Evolutionary conservation across 1,140 invertebrate species (phyloP).

Genomic region (Drosophila ogumai): DNA sequence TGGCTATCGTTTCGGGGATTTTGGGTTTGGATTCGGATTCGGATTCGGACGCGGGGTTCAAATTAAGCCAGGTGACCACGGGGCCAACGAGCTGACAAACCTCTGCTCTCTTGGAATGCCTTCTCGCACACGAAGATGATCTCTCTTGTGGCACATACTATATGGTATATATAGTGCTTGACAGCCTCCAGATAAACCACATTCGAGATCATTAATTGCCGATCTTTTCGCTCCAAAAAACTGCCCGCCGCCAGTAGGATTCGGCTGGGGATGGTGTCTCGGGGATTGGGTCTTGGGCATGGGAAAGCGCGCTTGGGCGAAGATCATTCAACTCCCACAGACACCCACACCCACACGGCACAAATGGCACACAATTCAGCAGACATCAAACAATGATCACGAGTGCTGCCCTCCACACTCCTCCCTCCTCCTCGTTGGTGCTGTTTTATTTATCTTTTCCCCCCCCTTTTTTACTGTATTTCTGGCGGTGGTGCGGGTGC

Average conservation of each 20-base stretch:
- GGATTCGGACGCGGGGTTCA: conserved; percentile 22
- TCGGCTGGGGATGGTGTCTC: conserved; percentile 1
- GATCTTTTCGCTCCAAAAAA: conserved; percentile 61
- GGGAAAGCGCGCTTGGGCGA: conserved; percentile 37
- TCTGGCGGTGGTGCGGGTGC: conserved; percentile 45
- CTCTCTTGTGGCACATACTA: conserved; percentile 23
- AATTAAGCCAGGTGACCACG: conserved; percentile 80
- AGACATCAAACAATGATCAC: conserved; percentile 70
- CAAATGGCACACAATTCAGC: conserved; percentile 37
- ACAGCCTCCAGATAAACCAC: conserved; percentile 63
- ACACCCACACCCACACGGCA: conserved; percentile 56
- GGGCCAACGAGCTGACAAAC: conserved; percentile 83
- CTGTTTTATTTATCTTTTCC: conserved; percentile 10
- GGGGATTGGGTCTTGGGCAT: conserved; percentile 28
- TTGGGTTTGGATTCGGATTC: not conserved
- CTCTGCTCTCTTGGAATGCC: conserved; percentile 51
- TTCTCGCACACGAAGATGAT: conserved; percentile 53
- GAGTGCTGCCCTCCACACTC: conserved; percentile 42
- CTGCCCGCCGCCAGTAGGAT: conserved; percentile 46
- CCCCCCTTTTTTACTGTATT: not conserved
- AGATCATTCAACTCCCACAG: conserved; percentile 59
- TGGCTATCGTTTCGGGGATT: conserved; percentile 60
- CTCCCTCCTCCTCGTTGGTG: not conserved
- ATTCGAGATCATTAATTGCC: conserved; percentile 77
- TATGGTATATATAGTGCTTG: conserved; percentile 17